Evolutionary conservation across 2,888 invertebrate genomes (phyloP).

Genomic region (Netelia inedita): DNA sequence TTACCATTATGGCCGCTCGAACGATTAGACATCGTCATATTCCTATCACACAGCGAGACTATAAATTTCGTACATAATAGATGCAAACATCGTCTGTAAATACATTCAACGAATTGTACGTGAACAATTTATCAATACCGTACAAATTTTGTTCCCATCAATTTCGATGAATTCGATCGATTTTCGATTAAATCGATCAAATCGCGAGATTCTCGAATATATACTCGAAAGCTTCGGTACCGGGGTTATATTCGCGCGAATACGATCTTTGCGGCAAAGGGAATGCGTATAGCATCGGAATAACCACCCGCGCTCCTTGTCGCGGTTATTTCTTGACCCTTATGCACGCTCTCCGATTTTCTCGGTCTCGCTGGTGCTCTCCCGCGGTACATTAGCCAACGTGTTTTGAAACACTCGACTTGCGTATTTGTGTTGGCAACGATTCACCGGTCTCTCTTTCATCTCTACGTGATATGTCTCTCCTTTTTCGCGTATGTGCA

Average conservation of each 20-base stretch:
- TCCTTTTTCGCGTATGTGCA: background rate
- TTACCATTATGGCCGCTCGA: slow-evolving; percentile 76
- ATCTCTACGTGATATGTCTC: slow-evolving; percentile 69
- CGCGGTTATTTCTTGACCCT: slow-evolving; percentile 61
- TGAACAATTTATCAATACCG: background rate
- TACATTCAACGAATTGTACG: too few species aligned
- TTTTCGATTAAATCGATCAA: background rate
- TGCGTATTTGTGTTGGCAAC: slow-evolving; percentile 84
- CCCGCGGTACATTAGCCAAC: slow-evolving; percentile 82
- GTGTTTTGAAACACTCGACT: slow-evolving; percentile 84
- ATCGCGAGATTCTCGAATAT: background rate
- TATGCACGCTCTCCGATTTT: background rate
- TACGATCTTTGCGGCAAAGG: slow-evolving; percentile 43
- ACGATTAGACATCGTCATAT: slow-evolving; percentile 71
- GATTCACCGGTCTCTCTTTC: slow-evolving; percentile 80
- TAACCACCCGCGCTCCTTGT: slow-evolving; percentile 44
- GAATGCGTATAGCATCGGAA: slow-evolving; percentile 22
- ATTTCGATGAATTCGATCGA: too few species aligned
- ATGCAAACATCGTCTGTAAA: too few species aligned
- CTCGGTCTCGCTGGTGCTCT: slow-evolving; percentile 34
- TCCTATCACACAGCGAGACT: slow-evolving; percentile 63
- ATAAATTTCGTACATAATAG: slow-evolving; percentile 34
- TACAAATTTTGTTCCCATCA: too few species aligned
- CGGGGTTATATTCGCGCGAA: slow-evolving; percentile 20
- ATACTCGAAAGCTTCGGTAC: background rate